These are phyloP conservation scores for Nothobranchius furzeri DNA, from an alignment of 2,113 vertebrate species.

Conservation along the genomic window DNA sequence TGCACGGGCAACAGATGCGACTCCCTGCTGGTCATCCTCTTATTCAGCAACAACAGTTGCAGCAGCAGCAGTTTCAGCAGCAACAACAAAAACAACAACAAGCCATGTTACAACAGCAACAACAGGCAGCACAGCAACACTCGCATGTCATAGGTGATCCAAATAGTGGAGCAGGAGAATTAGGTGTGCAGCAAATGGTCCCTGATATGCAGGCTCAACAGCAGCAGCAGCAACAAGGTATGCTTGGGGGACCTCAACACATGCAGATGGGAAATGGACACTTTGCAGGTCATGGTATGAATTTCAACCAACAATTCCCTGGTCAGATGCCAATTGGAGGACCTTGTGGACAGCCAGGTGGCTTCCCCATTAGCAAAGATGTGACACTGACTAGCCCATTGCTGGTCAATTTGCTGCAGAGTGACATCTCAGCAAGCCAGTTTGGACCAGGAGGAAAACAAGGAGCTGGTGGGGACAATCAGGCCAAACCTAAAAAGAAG, in stretches of 20 bases:
- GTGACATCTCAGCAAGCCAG: constrained; percentile 96
- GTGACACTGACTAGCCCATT: constrained; percentile 95
- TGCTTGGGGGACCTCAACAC: constrained; percentile 89
- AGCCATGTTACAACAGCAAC: constrained; percentile 72
- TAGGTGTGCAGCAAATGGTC: constrained; percentile 88
- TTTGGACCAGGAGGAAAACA: constrained; percentile 97
- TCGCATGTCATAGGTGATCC: constrained; percentile 87
- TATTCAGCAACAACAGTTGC: constrained; percentile 86
- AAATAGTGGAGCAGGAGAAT: constrained; percentile 77
- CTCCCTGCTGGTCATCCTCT: constrained; percentile 86
- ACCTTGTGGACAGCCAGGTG: constrained; percentile 86
- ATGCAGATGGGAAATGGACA: constrained; percentile 94
- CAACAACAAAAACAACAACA: constrained; percentile 72
- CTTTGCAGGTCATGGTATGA: constrained; percentile 90
- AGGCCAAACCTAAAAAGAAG: constrained; percentile 97
- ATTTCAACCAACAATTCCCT: constrained; percentile 85
- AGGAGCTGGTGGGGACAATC: constrained; percentile 79
- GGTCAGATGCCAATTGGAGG: constrained; percentile 87
- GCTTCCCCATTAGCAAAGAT: constrained; percentile 94
- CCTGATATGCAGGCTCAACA: constrained; percentile 91
- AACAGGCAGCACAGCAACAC: constrained; percentile 79
- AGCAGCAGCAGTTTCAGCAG: constrained; percentile 75
- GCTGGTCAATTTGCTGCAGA: constrained; percentile 96
- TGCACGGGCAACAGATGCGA: constrained; percentile 92
- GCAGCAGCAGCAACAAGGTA: constrained; percentile 83